phyloP scores from a whole-genome alignment of 1,140 invertebrate genomes.

The Procambarus virginalis region DNA sequence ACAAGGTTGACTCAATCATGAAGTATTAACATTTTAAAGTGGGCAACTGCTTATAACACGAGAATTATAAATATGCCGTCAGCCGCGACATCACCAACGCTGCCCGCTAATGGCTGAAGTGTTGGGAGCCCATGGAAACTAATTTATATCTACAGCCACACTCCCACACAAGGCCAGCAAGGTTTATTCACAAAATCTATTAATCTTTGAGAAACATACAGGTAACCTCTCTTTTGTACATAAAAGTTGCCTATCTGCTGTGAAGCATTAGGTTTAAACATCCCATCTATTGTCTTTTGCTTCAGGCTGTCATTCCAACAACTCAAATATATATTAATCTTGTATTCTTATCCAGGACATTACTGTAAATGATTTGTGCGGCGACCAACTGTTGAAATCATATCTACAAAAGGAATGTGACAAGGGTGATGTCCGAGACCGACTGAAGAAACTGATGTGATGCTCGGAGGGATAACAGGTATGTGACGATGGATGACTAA shows the following conservation, averaged over 20 bases:
- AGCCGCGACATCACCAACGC: neutral
- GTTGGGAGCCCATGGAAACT: neutral
- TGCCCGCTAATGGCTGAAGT: neutral
- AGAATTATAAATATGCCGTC: conserved; percentile 1
- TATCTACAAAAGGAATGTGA: conserved; percentile 57
- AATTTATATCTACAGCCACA: neutral
- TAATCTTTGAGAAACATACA: neutral
- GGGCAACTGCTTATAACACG: neutral
- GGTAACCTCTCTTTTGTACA: conserved; percentile 18
- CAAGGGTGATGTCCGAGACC: conserved; percentile 12
- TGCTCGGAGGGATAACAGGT: neutral
- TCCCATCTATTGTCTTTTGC: conserved; percentile 1
- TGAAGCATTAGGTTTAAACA: neutral
- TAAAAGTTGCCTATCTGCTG: neutral
- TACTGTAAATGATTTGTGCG: conserved; percentile 30
- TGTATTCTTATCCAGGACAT: neutral
- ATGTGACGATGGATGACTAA: neutral
- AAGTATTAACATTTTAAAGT: neutral
- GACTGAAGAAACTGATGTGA: conserved; percentile 11
- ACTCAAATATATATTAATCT: neutral
- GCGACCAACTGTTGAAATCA: conserved; percentile 15
- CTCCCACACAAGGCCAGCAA: neutral
- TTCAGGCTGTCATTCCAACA: conserved; percentile 4
- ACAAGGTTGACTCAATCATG: neutral
- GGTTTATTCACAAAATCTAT: neutral